Percentiles rank a stretch among this genome's conserved stretches.
Conservation (phyloP, 2,888 invertebrate genomes). For the Tipula helvola region DNA sequence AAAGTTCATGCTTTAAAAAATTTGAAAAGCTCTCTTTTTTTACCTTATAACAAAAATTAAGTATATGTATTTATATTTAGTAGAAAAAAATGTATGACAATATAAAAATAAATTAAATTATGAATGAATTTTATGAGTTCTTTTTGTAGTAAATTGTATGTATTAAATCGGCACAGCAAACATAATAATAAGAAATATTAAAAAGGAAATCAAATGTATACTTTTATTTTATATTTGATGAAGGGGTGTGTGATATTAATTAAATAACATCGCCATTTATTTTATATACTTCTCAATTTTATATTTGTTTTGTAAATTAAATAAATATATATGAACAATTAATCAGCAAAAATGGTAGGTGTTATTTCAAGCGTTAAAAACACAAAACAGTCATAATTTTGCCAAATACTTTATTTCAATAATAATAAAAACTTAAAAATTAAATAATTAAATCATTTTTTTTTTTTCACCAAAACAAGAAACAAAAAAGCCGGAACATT, state of each 20-base stretch:
- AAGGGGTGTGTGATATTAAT: background rate
- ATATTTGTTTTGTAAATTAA: background rate
- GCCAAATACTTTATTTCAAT: background rate
- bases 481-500: background rate
- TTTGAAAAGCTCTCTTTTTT: background rate
- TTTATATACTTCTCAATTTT: background rate
- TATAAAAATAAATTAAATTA: background rate
- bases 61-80: background rate
- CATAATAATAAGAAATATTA: background rate
- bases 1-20: background rate
- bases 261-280: background rate
- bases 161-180: constrained; percentile 9
- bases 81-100: background rate
- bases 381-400: constrained; percentile 11
- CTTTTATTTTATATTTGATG: background rate
- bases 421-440: background rate
- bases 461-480: background rate
- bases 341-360: constrained; percentile 11
- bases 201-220: background rate
- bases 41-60: background rate
- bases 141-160: background rate
- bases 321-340: constrained; percentile 5
- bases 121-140: background rate
- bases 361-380: constrained; percentile 11
- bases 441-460: background rate